Percentiles rank a stretch among this genome's conserved stretches.
phyloP scores from a whole-genome alignment of 2,113 vertebrate genomes.

The Eupsittula cactorum region DNA sequence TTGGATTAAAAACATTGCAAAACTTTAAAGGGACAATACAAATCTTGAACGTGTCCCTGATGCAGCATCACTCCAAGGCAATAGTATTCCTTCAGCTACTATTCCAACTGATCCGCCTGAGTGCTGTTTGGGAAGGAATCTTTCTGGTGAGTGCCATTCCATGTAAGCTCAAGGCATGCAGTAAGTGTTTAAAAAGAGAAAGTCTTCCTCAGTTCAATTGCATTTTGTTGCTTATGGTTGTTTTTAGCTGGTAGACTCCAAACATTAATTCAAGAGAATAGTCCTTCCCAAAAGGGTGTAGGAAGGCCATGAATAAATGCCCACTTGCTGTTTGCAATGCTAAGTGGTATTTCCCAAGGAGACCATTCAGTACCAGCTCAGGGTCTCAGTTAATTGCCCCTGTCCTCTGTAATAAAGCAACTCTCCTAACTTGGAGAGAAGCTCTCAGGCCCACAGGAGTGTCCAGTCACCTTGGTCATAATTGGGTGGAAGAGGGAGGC shows the following conservation, averaged over 20 bases:
- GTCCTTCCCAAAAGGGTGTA: not conserved
- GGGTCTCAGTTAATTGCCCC: not conserved
- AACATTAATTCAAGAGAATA: not conserved
- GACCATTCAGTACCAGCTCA: not conserved
- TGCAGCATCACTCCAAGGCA: not conserved
- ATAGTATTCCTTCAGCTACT: not conserved
- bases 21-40: not conserved
- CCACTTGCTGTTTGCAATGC: not conserved
- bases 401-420: not conserved
- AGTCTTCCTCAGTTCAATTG: not conserved
- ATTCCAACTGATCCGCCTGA: not conserved
- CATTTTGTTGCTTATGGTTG: not conserved
- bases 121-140: not conserved
- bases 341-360: conserved; percentile 3
- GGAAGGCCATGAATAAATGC: conserved; percentile 3
- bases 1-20: not conserved
- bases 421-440: conserved; percentile 1
- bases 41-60: not conserved
- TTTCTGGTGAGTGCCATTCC: not conserved
- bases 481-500: not conserved
- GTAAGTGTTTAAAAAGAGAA: not conserved
- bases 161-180: not conserved
- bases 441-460: not conserved
- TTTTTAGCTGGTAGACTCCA: not conserved
- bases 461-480: not conserved